phyloP scores from a whole-genome alignment of 92 coral and sea anemone species.

The Hydrozoanthus gracilis region DNA sequence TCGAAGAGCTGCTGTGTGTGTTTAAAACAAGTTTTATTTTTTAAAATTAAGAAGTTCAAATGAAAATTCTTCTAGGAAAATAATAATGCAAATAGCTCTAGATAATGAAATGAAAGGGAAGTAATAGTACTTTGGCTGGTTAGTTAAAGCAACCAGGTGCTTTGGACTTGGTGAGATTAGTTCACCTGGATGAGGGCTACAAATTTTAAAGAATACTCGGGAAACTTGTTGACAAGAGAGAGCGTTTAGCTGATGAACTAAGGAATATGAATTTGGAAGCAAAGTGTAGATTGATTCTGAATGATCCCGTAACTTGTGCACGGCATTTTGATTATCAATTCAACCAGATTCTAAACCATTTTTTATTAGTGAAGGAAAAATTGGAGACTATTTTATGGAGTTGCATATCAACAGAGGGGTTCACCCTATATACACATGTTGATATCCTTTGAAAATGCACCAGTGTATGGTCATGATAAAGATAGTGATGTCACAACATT shows the following conservation, averaged over 20 bases:
- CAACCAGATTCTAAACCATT: slow-evolving; percentile 18
- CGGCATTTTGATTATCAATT: slow-evolving; percentile 46
- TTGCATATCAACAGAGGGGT: slow-evolving; percentile 1
- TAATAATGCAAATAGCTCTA: slow-evolving; percentile 38
- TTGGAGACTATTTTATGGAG: slow-evolving; percentile 5
- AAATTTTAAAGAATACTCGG: slow-evolving; percentile 71
- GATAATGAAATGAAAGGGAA: slow-evolving; percentile 50
- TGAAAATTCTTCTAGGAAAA: slow-evolving; percentile 32
- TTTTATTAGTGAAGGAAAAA: slow-evolving; percentile 37
- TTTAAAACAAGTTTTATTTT: slow-evolving; percentile 47
- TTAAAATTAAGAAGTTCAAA: slow-evolving; percentile 47
- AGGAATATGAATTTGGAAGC: slow-evolving; percentile 66
- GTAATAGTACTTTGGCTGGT: slow-evolving; percentile 50
- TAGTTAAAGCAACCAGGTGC: slow-evolving; percentile 63
- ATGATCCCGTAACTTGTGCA: slow-evolving; percentile 15
- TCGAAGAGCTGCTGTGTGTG: slow-evolving; percentile 60
- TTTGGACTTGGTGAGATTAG: slow-evolving; percentile 51
- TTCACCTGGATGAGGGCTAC: slow-evolving; percentile 58
- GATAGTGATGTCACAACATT: slow-evolving; percentile 26
- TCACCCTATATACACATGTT: slow-evolving; percentile 29
- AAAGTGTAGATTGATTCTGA: slow-evolving; percentile 32
- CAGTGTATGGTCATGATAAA: slow-evolving; percentile 6
- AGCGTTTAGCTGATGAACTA: slow-evolving; percentile 54
- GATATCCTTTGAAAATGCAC: slow-evolving; percentile 26
- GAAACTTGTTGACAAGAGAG: slow-evolving; percentile 63